Evolutionary conservation across 2,888 invertebrate genomes (phyloP), one percentile per base, ranked within the genome.

Genomic region (Caenorhabditis sp.): DNA sequence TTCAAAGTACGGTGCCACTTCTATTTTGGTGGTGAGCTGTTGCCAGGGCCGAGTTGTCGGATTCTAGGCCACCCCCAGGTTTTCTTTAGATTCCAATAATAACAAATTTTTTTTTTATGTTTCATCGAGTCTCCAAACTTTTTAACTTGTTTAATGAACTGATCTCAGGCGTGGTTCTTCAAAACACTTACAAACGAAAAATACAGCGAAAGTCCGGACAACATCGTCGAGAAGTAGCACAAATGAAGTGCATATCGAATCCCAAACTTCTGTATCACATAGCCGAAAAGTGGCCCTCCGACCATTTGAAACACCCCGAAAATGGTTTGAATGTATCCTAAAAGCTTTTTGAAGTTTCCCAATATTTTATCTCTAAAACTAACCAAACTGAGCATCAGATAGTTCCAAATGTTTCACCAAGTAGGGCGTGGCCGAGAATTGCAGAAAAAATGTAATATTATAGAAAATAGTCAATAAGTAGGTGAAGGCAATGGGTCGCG

Each of bases 261-360:
- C 4, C 90, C 90, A 56, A 85, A 82, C 63, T 85, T 85, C 61
- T 89, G 86, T 31, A 87, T 85, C 16, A 89, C 68, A 47, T 86
- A 85, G 5, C 90, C 90, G 56, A 89, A 87, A 19, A 90, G 35
- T 8, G 90, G 89, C 10, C 88, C 88, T 8, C 90, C 90, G 24
- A 90, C 47, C 81, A 90, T 82, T 84, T 90, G 90, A 38, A 89
- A 75, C 2, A 89, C 72, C 26, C 88, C 89, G 79, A 89, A 90
- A 24, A 87, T 51, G 19, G 90, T 90, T 68, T 89, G 88, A 41
- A 87, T 69, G 54, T 90, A 86, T 24, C 89, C 88, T 87, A 72
- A 63, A 74, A 31, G 19, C 19, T 19, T 26, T 63, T 28, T 24
- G 12, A 26, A 7, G 10, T 16, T 41, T 51, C 22, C 5, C 49